Percentiles rank a stretch among this genome's conserved stretches.
Conservation (phyloP, 37 sponge, comb jelly and placozoan species). For the Haliclona indistincta region DNA sequence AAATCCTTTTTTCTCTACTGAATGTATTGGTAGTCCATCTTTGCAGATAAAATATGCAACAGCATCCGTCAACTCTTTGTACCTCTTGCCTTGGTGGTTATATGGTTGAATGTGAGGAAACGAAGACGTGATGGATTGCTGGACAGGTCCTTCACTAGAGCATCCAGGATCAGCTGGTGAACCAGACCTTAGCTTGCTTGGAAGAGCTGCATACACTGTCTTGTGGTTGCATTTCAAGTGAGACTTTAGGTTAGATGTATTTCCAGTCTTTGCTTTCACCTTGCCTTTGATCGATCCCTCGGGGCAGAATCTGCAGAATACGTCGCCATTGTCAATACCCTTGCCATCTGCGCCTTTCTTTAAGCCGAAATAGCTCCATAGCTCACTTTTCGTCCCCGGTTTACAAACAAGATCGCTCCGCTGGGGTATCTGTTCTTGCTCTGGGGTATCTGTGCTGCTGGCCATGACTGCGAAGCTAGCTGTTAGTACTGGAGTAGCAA, state of each 20-base stretch:
- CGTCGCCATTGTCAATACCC: neutral
- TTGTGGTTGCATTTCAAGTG: slow-evolving; percentile 26
- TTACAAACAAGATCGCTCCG: too few relatives aligned
- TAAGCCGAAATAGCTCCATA: slow-evolving; percentile 17
- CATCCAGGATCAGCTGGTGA: too few relatives aligned
- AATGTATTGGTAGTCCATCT: slow-evolving; percentile 10
- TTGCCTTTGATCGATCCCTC: too few relatives aligned
- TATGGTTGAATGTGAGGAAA: slow-evolving; percentile 4
- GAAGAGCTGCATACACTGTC: neutral
- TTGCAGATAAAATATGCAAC: slow-evolving; percentile 31
- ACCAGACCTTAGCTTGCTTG: neutral
- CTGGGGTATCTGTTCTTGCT: too few relatives aligned
- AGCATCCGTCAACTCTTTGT: slow-evolving; percentile 32
- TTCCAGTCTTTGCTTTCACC: slow-evolving; percentile 27
- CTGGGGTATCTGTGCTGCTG: too few relatives aligned
- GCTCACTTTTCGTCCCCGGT: slow-evolving; percentile 5
- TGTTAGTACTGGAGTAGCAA: too few relatives aligned
- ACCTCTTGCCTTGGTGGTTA: slow-evolving; percentile 6
- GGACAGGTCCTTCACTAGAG: neutral
- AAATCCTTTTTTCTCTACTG: slow-evolving; percentile 28
- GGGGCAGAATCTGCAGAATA: neutral
- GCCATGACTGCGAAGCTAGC: too few relatives aligned
- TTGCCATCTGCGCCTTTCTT: neutral
- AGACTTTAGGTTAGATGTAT: slow-evolving; percentile 28
- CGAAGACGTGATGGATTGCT: slow-evolving; percentile 8